Conservation (phyloP, 1,140 invertebrate genomes). For the Orussus abietinus region DNA sequence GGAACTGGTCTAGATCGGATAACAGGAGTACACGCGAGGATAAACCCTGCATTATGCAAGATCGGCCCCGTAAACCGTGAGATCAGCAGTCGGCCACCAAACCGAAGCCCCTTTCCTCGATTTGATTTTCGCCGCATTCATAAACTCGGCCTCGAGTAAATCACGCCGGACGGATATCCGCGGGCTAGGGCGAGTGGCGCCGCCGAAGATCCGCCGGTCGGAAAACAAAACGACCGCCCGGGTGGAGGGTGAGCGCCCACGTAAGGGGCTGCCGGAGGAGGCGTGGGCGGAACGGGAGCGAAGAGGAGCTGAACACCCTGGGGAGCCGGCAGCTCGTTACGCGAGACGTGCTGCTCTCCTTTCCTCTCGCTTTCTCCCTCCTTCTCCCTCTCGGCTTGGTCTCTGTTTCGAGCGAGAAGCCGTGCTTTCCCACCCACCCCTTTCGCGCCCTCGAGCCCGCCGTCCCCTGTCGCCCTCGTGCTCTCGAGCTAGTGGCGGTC, state of each 20-base stretch:
- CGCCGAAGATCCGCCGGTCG: too few relatives aligned
- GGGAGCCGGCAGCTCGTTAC: conserved; percentile 51
- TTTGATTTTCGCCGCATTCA: too few relatives aligned
- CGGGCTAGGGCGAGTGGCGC: too few relatives aligned
- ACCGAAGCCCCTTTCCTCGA: too few relatives aligned
- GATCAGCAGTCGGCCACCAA: too few relatives aligned
- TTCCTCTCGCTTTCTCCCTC: conserved; percentile 23
- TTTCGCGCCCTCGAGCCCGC: conserved; percentile 15
- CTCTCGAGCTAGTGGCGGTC: conserved; percentile 20
- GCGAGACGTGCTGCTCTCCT: conserved; percentile 43
- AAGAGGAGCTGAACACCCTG: conserved; percentile 42
- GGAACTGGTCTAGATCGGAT: too few relatives aligned
- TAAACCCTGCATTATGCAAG: too few relatives aligned
- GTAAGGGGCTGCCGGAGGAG: conserved; percentile 9
- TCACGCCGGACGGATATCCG: too few relatives aligned
- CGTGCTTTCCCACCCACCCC: conserved; percentile 10
- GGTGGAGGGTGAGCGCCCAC: conserved; percentile 7
- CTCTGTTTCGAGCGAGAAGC: conserved; percentile 13
- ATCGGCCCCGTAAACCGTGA: too few relatives aligned
- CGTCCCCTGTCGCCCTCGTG: conserved; percentile 15
- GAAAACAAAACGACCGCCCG: conserved; percentile 37
- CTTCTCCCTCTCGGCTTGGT: conserved; percentile 17
- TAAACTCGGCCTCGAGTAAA: too few relatives aligned
- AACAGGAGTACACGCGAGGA: too few relatives aligned
- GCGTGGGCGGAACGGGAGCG: conserved; percentile 15